phyloP scores from a whole-genome alignment of 2,797 vertebrate genomes.

The Myiotriccus ornatus region DNA sequence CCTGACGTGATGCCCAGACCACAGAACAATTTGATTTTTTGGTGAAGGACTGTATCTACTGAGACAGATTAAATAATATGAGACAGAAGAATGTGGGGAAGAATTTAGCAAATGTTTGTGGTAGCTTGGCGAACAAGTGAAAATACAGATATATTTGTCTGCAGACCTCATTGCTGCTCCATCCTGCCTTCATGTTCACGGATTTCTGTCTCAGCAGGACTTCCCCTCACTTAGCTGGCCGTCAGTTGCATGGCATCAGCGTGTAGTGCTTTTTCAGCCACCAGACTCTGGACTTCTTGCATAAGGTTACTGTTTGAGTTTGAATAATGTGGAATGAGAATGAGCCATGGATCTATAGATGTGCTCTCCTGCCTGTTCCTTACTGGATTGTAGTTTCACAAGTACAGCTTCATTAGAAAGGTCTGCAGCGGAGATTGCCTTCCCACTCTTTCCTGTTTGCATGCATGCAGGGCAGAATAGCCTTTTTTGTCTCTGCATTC shows the following conservation, averaged over 20 bases:
- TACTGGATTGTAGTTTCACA: neutral
- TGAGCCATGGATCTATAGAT: neutral
- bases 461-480: neutral
- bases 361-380: neutral
- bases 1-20: neutral
- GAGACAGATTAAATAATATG: neutral
- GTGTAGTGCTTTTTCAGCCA: neutral
- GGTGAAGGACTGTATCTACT: neutral
- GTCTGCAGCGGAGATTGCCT: neutral
- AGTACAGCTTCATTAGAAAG: neutral
- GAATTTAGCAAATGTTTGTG: neutral
- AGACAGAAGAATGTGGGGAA: neutral
- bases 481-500: neutral
- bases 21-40: neutral
- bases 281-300: neutral
- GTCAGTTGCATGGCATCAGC: accelerated
- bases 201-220: neutral
- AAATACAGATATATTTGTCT: neutral
- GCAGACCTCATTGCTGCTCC: neutral
- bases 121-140: neutral
- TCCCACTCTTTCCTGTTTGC: conserved; percentile 38
- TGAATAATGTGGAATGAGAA: neutral
- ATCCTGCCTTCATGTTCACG: neutral
- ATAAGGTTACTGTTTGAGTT: neutral
- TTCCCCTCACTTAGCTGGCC: neutral